phyloP scores from a whole-genome alignment of 2,113 vertebrate species.

The Balaenoptera acutorostrata region DNA sequence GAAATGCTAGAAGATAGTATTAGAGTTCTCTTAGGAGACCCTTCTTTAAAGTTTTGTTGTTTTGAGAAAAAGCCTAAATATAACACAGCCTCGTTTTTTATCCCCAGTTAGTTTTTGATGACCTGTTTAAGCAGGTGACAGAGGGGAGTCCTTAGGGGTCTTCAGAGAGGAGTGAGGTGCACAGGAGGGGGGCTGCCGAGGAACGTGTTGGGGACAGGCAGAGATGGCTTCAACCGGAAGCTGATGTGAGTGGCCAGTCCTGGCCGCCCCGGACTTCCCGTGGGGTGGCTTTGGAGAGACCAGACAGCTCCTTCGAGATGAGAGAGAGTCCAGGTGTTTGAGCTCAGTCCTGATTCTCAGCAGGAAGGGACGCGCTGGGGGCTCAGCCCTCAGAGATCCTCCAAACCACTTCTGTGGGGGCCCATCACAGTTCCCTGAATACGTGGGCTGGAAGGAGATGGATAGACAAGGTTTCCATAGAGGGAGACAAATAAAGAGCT shows the following conservation, averaged over 20 bases:
- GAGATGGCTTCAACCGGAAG: not conserved
- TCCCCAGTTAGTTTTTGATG: not conserved
- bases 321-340: not conserved
- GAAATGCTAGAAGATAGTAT: not conserved
- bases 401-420: not conserved
- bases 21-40: not conserved
- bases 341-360: rapidly evolving
- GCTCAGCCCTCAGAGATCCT: not conserved
- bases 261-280: rapidly evolving
- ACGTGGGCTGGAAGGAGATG: not conserved
- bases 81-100: rapidly evolving
- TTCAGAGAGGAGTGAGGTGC: no score
- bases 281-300: not conserved
- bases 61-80: not conserved
- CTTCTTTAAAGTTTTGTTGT: not conserved
- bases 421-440: not conserved
- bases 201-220: rapidly evolving
- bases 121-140: not conserved
- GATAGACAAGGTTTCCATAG: rapidly evolving
- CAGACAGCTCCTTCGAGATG: not conserved
- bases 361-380: not conserved
- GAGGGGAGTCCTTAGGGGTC: not conserved
- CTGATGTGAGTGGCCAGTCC: rapidly evolving
- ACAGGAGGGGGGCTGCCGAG: rapidly evolving
- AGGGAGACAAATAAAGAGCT: not conserved